phyloP scores from a whole-genome alignment of 1,140 invertebrate species.

The Scaptomyza pallida region DNA sequence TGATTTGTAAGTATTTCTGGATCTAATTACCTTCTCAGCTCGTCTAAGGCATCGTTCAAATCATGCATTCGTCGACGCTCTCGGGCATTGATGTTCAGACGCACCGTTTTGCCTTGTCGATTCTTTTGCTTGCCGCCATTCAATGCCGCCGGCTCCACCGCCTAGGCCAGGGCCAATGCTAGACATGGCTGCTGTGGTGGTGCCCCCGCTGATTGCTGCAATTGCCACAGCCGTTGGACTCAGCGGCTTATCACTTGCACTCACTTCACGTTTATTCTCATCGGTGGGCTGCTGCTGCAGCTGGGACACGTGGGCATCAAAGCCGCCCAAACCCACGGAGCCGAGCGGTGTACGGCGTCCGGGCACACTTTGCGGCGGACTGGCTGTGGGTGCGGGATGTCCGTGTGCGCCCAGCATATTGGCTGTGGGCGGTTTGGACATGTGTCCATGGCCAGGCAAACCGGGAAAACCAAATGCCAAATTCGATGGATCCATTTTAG shows the following conservation, averaged over 20 bases:
- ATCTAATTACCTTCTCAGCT: constrained; percentile 87
- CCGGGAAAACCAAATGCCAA: constrained; percentile 76
- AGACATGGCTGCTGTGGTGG: constrained; percentile 62
- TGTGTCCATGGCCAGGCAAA: constrained; percentile 72
- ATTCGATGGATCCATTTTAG: constrained; percentile 78
- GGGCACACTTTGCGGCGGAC: constrained; percentile 83
- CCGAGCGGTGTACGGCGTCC: constrained; percentile 89
- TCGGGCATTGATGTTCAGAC: constrained; percentile 96
- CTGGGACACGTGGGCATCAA: constrained; percentile 87
- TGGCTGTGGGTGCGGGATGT: constrained; percentile 77
- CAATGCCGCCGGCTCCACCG: constrained; percentile 35
- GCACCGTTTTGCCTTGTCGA: constrained; percentile 93
- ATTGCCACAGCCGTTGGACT: constrained; percentile 61
- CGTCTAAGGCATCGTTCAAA: constrained; percentile 97
- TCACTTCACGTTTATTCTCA: constrained; percentile 89
- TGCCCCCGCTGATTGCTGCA: constrained; percentile 64
- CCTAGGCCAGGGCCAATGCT: constrained; percentile 40
- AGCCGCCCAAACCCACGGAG: constrained; percentile 91
- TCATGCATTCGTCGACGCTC: constrained; percentile 98
- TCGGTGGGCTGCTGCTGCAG: constrained; percentile 86
- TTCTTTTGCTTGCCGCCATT: constrained; percentile 87
- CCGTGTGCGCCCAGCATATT: constrained; percentile 69
- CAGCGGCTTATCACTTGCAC: constrained; percentile 58
- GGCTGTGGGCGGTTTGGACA: constrained; percentile 80
- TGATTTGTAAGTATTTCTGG: too few species aligned